Evolutionary conservation across 2,113 vertebrate genomes (phyloP).

Genomic region (Gorsachius goisagi): DNA sequence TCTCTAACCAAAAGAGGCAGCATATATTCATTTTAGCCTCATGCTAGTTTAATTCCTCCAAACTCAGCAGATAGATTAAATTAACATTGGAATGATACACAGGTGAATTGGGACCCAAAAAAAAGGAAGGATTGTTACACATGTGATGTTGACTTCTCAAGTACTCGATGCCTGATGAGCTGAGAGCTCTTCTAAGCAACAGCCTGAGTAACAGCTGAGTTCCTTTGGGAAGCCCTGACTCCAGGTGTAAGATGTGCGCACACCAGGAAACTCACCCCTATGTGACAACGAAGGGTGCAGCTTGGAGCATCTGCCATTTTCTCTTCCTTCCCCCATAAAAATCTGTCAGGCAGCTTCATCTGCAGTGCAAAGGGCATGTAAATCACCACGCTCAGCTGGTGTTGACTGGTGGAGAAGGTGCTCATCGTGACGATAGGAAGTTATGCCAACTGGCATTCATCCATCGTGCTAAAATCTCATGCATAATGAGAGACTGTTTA

Average conservation of each 20-base stretch:
- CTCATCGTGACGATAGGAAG: neutral
- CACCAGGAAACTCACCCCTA: neutral
- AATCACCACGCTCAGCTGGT: neutral
- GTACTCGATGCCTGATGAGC: neutral
- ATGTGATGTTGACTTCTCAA: neutral
- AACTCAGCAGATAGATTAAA: neutral
- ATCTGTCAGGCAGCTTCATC: neutral
- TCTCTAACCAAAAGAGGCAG: neutral
- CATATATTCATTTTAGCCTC: neutral
- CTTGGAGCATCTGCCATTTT: neutral
- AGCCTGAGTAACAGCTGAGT: neutral
- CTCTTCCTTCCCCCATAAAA: conserved; percentile 5
- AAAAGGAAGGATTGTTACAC: neutral
- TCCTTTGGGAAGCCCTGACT: neutral
- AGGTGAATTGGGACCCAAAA: neutral
- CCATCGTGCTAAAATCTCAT: neutral
- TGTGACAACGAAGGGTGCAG: neutral
- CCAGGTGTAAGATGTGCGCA: neutral
- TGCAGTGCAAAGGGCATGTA: neutral
- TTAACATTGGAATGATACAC: neutral
- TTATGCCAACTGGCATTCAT: neutral
- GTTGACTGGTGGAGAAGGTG: neutral
- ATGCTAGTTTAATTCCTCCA: neutral
- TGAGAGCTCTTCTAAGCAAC: neutral
- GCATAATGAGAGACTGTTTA: neutral